Conservation (phyloP, 1,140 invertebrate species). For the Agrypnia vestita region DNA sequence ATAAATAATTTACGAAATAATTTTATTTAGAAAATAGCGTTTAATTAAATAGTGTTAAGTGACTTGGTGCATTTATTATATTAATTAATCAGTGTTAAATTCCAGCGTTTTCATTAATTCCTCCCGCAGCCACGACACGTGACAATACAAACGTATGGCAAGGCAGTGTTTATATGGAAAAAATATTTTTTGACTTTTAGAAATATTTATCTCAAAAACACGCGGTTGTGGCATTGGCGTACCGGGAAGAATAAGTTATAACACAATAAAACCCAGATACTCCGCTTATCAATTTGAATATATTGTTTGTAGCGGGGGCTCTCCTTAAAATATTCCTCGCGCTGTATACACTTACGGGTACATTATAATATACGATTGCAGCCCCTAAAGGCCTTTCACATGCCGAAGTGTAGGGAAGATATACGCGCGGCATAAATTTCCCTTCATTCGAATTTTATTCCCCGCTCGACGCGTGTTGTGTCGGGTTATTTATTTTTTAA, state of each 20-base stretch:
- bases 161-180: no score
- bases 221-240: no score
- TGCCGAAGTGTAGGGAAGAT: conserved; percentile 54
- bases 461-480: conserved; percentile 9
- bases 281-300: conserved; percentile 20
- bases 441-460: conserved; percentile 51
- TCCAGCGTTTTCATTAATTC: no score
- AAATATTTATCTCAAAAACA: no score
- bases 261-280: conserved; percentile 12
- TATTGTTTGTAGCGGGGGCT: conserved; percentile 20
- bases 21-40: no score
- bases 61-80: no score
- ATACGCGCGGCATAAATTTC: conserved; percentile 55
- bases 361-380: conserved; percentile 38
- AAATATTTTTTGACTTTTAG: no score
- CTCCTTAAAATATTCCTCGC: background rate
- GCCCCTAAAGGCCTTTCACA: conserved; percentile 43
- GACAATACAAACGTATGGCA: no score
- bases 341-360: background rate
- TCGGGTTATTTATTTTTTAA: conserved; percentile 18
- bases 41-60: no score
- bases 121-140: no score
- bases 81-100: no score
- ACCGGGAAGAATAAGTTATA: background rate
- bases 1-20: no score